Conservation (phyloP, 2,113 vertebrate genomes). For the Amphiprion percula region DNA sequence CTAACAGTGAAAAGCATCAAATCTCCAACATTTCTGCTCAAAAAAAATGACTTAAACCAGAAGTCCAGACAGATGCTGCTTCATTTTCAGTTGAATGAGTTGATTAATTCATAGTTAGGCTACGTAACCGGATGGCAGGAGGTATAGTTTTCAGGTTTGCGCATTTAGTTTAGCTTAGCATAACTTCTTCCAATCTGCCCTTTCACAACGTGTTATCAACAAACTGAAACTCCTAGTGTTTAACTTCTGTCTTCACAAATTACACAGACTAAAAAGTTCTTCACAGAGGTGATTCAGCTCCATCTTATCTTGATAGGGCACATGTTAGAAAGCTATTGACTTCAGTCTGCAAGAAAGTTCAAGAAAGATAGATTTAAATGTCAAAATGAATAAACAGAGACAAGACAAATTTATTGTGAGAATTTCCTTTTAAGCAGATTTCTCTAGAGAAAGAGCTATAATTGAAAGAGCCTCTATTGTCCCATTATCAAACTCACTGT, state of each 20-base stretch:
- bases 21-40: too few species aligned
- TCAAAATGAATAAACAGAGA: conserved; percentile 73
- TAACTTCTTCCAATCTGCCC: not conserved
- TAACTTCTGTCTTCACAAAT: conserved; percentile 25
- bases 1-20: too few species aligned
- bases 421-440: conserved; percentile 58
- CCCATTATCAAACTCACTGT: conserved; percentile 74
- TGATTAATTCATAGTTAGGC: not conserved
- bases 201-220: conserved; percentile 15
- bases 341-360: conserved; percentile 42
- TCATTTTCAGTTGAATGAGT: too few species aligned
- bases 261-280: conserved; percentile 25
- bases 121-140: not conserved
- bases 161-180: not conserved
- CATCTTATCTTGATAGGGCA: conserved; percentile 35
- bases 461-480: conserved; percentile 78
- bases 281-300: conserved; percentile 36
- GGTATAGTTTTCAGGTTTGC: not conserved
- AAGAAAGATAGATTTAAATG: conserved; percentile 77
- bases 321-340: conserved; percentile 54
- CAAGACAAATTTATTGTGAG: conserved; percentile 55
- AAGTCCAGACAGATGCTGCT: too few species aligned
- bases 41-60: too few species aligned
- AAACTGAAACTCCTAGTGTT: conserved; percentile 31
- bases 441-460: conserved; percentile 63